A percentile compares a stretch with the other conserved stretches of the same genome.
phyloP scores from a whole-genome alignment of 2,888 invertebrate genomes.

The Microctonus hyperodae region DNA sequence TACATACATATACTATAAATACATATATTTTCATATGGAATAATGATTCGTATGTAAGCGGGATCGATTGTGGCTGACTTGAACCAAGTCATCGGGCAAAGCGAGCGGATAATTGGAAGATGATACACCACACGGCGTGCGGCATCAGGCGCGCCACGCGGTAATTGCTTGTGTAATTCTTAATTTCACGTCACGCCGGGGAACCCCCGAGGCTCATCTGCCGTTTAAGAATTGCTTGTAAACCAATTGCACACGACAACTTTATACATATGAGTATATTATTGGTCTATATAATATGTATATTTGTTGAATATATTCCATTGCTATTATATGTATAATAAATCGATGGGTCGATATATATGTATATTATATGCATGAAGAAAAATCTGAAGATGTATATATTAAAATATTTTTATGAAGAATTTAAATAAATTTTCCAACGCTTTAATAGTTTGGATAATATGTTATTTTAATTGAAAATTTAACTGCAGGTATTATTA shows the following conservation, averaged over 20 bases:
- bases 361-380: too few species aligned
- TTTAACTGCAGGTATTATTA: too few species aligned
- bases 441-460: too few species aligned
- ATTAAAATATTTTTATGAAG: too few species aligned
- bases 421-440: too few species aligned
- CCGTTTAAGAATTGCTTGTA: constrained; percentile 26
- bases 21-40: constrained; percentile 26
- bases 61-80: constrained; percentile 25
- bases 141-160: constrained; percentile 49
- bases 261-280: neutral
- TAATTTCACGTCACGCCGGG: constrained; percentile 59
- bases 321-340: too few species aligned
- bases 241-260: constrained; percentile 21
- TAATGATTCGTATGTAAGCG: constrained; percentile 23
- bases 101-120: constrained; percentile 56
- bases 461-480: too few species aligned
- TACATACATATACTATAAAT: constrained; percentile 9
- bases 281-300: neutral
- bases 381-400: too few species aligned
- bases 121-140: constrained; percentile 57
- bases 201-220: constrained; percentile 46
- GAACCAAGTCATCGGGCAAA: constrained; percentile 45
- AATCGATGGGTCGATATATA: too few species aligned
- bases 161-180: constrained; percentile 61
- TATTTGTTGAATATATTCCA: too few species aligned